Evolutionary conservation across 1,140 invertebrate genomes (phyloP).

Genomic region (Chelonus insularis): DNA sequence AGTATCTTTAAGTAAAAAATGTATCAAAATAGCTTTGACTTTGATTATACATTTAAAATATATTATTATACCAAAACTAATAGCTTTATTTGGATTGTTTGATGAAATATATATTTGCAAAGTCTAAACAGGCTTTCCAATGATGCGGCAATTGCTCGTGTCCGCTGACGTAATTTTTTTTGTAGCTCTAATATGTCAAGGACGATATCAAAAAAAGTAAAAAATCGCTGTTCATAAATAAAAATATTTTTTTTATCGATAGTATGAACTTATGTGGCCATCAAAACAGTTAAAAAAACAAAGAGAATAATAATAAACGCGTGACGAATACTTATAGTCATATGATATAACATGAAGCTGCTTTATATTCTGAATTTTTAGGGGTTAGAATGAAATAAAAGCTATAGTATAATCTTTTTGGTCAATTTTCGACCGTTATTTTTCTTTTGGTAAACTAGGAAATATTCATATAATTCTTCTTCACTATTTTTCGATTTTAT

Average conservation of each 20-base stretch:
- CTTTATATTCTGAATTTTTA: background rate
- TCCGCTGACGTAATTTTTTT: conserved; percentile 24
- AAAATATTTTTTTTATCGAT: background rate
- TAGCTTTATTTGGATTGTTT: too few relatives aligned
- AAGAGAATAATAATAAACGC: too few relatives aligned
- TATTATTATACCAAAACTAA: too few relatives aligned
- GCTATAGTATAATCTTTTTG: background rate
- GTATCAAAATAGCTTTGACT: too few relatives aligned
- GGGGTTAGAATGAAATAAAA: background rate
- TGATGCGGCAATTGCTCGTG: background rate
- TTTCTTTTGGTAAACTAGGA: background rate
- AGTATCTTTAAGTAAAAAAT: too few relatives aligned
- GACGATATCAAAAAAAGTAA: conserved; percentile 9
- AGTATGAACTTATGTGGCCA: background rate
- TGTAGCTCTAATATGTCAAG: conserved; percentile 25
- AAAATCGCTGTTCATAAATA: too few relatives aligned
- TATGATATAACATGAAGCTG: background rate
- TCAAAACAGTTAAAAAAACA: too few relatives aligned
- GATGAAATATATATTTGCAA: too few relatives aligned
- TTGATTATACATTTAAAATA: too few relatives aligned
- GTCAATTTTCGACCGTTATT: too few relatives aligned
- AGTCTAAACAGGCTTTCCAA: too few relatives aligned
- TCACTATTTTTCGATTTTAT: too few relatives aligned
- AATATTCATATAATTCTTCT: conserved; percentile 12
- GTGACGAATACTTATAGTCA: background rate